Percentiles rank a stretch among this genome's conserved stretches.
These are phyloP conservation scores for Aplysina aerophoba DNA, from an alignment of 37 sponge, comb jelly and placozoan species.

Conservation along the genomic window DNA sequence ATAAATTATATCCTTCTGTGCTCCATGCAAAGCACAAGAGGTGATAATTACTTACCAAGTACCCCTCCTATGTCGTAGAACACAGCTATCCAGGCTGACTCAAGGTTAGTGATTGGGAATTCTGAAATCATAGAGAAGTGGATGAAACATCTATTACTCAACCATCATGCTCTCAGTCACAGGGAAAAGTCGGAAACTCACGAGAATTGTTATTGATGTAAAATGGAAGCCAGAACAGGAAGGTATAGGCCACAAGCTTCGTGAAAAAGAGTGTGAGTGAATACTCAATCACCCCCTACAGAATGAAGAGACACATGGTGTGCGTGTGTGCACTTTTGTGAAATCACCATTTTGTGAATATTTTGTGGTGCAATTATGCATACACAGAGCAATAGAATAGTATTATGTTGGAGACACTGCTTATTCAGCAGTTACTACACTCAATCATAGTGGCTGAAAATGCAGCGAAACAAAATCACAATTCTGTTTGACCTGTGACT, in stretches of 20 bases:
- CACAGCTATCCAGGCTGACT: conserved; percentile 71
- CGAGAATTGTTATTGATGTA: conserved; percentile 55
- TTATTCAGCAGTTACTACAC: too few species aligned
- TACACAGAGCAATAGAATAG: neutral
- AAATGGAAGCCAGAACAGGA: conserved; percentile 89
- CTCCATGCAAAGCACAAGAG: neutral
- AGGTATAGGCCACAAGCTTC: conserved; percentile 84
- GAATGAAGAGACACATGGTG: neutral
- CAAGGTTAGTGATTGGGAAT: neutral
- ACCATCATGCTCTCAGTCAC: too few species aligned
- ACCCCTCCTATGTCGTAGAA: conserved; percentile 89
- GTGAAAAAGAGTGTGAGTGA: conserved; percentile 81
- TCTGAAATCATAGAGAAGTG: too few species aligned
- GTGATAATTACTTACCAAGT: conserved; percentile 40
- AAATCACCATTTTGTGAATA: neutral
- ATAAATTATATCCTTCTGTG: too few species aligned
- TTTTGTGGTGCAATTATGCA: neutral
- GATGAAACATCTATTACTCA: too few species aligned
- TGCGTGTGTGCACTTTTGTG: neutral
- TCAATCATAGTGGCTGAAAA: neutral
- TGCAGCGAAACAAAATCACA: too few species aligned
- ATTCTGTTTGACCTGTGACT: too few species aligned
- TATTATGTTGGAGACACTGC: too few species aligned
- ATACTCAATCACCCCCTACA: conserved; percentile 69
- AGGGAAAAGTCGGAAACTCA: neutral